Base-by-base conservation (phyloP, 2,797 vertebrate genomes). In the Sebastes glaucus region DNA sequence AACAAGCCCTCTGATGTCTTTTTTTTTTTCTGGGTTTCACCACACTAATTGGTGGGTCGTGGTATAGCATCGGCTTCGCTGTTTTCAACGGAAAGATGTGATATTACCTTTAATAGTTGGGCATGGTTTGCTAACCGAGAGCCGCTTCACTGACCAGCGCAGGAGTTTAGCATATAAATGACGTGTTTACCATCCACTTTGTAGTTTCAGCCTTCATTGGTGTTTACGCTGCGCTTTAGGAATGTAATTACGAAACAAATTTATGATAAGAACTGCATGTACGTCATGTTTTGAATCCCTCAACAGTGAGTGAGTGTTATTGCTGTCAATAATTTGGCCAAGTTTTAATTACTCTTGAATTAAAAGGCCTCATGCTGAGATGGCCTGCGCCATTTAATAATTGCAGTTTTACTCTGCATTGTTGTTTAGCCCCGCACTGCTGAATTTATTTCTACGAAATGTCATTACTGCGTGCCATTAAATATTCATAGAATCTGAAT, bases 401-500 rank as follows among this genome's bases (percentile, higher is more conserved):
- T 71, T 75, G 63, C 59, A 67, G 63, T 74, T 88, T 83, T 67
- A 46, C 79, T 66, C 63, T 1, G 64, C 74, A 70, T 71, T 57
- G 65, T 77, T 80, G 38, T 72, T 81, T 33, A 38, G 61, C 52
- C 28, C 61, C 42, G 20, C 63, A 53, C 69, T 46, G 74, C 71
- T 86, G 76, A 80, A 91, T 92, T 88, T 72, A 82, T 85, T 78
- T 81, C 60, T 60, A 61, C 70, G 60, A 78, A 63, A 84, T 89
- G 82, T 93, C 77, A 93, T 93, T 90, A 88, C 80, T 77, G 76
- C 28, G 77, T 30, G 0, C 49, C 80, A 92, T 94, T 91, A 94
- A 94, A 94, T 93, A 95, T 94, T 92, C 88, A 95, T 93, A 53
- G 83, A 85, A 89, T 85, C 57, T 63, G 81, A 88, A 91, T 92